These are phyloP conservation scores for Montipora capricornis DNA, from an alignment of 64 coral and sea anemone species.

Conservation along the genomic window DNA sequence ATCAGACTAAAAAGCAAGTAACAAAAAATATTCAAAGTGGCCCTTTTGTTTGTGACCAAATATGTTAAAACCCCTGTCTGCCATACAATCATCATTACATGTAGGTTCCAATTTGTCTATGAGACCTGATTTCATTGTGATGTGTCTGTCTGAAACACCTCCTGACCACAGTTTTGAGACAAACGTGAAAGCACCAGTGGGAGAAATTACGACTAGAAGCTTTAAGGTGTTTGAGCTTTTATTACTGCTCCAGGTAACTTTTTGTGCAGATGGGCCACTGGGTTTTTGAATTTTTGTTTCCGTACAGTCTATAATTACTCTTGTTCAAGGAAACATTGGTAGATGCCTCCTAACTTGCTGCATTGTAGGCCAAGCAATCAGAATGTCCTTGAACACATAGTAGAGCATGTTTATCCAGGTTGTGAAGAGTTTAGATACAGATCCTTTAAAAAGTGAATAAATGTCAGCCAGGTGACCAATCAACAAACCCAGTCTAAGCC, in stretches of 20 bases:
- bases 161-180: too few relatives aligned
- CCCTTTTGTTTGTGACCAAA: neutral
- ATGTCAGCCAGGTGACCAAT: neutral
- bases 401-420: conserved; percentile 31
- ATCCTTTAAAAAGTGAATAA: too few relatives aligned
- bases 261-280: neutral
- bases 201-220: conserved; percentile 47
- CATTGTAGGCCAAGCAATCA: too few relatives aligned
- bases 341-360: neutral
- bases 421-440: conserved; percentile 25
- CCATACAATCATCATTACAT: too few relatives aligned
- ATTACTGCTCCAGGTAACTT: conserved; percentile 63
- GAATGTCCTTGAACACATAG: neutral
- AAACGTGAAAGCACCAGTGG: neutral
- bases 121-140: too few relatives aligned
- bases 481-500: conserved; percentile 25
- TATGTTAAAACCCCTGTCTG: too few relatives aligned
- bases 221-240: conserved; percentile 54
- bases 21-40: conserved; percentile 61
- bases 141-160: too few relatives aligned
- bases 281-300: too few relatives aligned
- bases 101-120: too few relatives aligned
- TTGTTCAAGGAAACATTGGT: conserved; percentile 52
- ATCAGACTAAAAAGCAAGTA: neutral
- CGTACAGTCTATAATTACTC: neutral